A percentile compares a stretch with the other conserved stretches of the same genome.
Evolutionary conservation across 2,797 vertebrate species (phyloP).

Genomic region (Bucorvus abyssinicus): DNA sequence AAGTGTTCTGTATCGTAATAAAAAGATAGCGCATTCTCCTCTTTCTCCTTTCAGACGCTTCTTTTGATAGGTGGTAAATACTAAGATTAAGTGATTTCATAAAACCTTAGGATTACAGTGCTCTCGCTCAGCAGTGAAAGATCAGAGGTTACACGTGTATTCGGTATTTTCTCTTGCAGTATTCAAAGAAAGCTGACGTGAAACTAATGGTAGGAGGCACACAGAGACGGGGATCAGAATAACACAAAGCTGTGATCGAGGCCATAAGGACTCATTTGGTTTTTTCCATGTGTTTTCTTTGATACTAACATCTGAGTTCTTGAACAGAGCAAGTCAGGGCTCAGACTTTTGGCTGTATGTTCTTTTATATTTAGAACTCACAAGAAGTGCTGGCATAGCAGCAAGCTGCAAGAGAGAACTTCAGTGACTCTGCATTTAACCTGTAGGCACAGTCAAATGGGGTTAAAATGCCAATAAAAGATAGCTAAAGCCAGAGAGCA

Average conservation of each 20-base stretch:
- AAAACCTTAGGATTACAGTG: slow-evolving; percentile 54
- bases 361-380: not conserved
- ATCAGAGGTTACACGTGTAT: slow-evolving; percentile 41
- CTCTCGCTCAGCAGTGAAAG: slow-evolving; percentile 44
- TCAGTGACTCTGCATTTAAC: not conserved
- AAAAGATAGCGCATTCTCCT: not conserved
- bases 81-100: slow-evolving; percentile 64
- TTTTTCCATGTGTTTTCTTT: slow-evolving; percentile 49
- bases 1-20: slow-evolving; percentile 11
- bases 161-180: slow-evolving; percentile 37
- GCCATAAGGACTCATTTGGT: slow-evolving; percentile 11
- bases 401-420: not conserved
- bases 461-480: slow-evolving; percentile 20
- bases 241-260: slow-evolving; percentile 40
- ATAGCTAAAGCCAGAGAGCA: not conserved
- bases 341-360: slow-evolving; percentile 15
- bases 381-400: not conserved
- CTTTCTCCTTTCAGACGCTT: slow-evolving; percentile 37
- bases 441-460: not conserved
- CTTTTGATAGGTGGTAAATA: slow-evolving; percentile 59
- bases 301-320: slow-evolving; percentile 49
- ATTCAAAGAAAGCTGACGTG: slow-evolving; percentile 47
- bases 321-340: slow-evolving; percentile 8
- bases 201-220: slow-evolving; percentile 38
- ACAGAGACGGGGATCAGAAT: slow-evolving; percentile 22